A percentile compares a stretch with the other conserved stretches of the same genome.
Evolutionary conservation across 2,113 vertebrate genomes (phyloP).

Genomic region (pig (Sus scrofa)): DNA sequence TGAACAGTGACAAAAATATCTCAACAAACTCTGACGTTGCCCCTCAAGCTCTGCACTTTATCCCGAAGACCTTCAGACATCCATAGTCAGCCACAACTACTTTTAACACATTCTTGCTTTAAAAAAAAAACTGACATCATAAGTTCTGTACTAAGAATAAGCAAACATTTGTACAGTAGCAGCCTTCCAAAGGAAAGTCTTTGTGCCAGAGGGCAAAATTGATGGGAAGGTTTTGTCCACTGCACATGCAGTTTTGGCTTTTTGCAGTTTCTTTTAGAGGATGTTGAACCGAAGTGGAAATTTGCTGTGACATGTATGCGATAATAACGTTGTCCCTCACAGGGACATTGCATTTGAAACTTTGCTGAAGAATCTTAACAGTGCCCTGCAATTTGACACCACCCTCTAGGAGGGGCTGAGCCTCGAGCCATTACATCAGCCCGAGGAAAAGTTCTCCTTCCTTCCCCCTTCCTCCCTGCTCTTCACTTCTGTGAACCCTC

Average conservation of each 20-base stretch:
- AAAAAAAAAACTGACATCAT: slow-evolving; percentile 75
- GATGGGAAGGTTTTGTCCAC: slow-evolving; percentile 54
- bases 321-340: slow-evolving; percentile 81
- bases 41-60: slow-evolving; percentile 72
- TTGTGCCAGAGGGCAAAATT: slow-evolving; percentile 62
- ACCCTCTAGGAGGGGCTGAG: slow-evolving; percentile 62
- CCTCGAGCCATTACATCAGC: slow-evolving; percentile 79
- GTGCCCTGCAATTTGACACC: slow-evolving; percentile 54
- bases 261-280: slow-evolving; percentile 73
- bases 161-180: slow-evolving; percentile 32
- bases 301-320: slow-evolving; percentile 76
- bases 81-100: slow-evolving; percentile 61
- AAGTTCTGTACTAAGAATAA: slow-evolving; percentile 63
- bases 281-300: slow-evolving; percentile 77
- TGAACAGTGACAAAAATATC: slow-evolving; percentile 71
- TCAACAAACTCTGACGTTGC: slow-evolving; percentile 77
- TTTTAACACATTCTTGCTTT: slow-evolving; percentile 72
- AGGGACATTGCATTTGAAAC: slow-evolving; percentile 54
- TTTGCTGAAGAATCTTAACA: slow-evolving; percentile 56
- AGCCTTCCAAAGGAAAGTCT: slow-evolving; percentile 33
- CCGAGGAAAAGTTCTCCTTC: slow-evolving; percentile 81
- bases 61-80: slow-evolving; percentile 72
- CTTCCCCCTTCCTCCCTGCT: background rate
- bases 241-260: slow-evolving; percentile 69
- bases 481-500: slow-evolving; percentile 53